Percentiles rank a stretch among this genome's conserved stretches.
phyloP scores from a whole-genome alignment of 2,888 invertebrate species.

The Diadegma fenestrale region DNA sequence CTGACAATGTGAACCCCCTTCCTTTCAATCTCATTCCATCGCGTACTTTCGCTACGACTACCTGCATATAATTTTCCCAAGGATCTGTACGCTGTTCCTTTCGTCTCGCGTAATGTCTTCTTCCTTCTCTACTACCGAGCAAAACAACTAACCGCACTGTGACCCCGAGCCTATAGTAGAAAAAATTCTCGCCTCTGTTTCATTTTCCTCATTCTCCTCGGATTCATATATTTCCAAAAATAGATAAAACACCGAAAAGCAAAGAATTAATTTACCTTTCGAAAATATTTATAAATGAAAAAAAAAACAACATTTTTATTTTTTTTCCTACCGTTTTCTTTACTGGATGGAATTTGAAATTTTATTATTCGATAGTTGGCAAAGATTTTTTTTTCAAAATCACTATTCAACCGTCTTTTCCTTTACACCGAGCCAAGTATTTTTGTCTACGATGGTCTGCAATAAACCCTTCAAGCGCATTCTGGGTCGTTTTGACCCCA shows the following conservation, averaged over 20 bases:
- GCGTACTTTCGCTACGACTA: constrained; percentile 68
- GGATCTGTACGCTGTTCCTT: constrained; percentile 63
- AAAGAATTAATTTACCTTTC: background rate
- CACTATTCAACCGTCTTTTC: too few species aligned
- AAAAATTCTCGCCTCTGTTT: constrained; percentile 21
- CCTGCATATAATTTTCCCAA: constrained; percentile 80
- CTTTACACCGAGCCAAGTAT: too few species aligned
- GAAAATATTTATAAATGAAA: constrained; percentile 5
- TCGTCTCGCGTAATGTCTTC: constrained; percentile 36
- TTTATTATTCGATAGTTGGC: background rate
- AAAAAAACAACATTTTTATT: background rate
- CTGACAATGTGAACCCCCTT: constrained; percentile 73
- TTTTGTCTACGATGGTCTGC: too few species aligned
- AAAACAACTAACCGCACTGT: constrained; percentile 40
- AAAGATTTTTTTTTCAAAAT: too few species aligned
- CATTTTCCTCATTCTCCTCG: background rate
- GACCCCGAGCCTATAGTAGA: constrained; percentile 8
- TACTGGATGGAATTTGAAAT: background rate
- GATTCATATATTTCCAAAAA: constrained; percentile 5
- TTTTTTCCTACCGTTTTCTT: background rate
- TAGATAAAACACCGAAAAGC: background rate
- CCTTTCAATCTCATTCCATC: constrained; percentile 3
- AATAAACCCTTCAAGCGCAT: too few species aligned
- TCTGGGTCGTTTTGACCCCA: background rate
- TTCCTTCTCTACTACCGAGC: constrained; percentile 60